Conservation (phyloP, 1,140 invertebrate genomes). For the Drosophila willistoni region DNA sequence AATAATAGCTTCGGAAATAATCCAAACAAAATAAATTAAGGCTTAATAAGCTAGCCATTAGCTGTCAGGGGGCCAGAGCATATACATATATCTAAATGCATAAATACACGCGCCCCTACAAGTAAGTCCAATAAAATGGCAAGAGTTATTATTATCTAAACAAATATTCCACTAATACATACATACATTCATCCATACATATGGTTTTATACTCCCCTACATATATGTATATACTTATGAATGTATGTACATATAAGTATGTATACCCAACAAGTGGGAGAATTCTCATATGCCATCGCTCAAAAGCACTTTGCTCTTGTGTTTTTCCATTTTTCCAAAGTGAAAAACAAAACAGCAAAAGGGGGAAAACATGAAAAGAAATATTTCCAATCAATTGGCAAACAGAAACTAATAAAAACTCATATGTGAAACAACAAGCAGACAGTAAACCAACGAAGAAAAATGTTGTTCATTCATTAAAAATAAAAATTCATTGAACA, state of each 20-base stretch:
- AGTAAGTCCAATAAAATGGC: conserved; percentile 60
- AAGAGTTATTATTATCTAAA: conserved; percentile 75
- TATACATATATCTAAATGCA: conserved; percentile 67
- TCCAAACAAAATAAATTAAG: conserved; percentile 77
- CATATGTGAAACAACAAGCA: conserved; percentile 51
- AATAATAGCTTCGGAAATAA: conserved; percentile 57
- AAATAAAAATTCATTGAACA: conserved; percentile 77
- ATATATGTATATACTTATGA: background rate
- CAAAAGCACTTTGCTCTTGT: conserved; percentile 49
- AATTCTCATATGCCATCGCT: conserved; percentile 65
- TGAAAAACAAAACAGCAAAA: conserved; percentile 42
- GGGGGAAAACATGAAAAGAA: conserved; percentile 77
- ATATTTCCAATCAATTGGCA: conserved; percentile 81
- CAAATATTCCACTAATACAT: conserved; percentile 32
- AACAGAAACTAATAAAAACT: conserved; percentile 76
- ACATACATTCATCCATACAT: background rate
- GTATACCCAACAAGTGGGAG: conserved; percentile 13
- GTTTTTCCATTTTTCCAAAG: conserved; percentile 38
- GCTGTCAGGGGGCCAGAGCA: conserved; percentile 60
- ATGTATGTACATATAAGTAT: background rate
- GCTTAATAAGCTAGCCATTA: conserved; percentile 75
- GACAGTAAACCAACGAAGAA: conserved; percentile 47
- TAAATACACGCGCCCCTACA: conserved; percentile 36
- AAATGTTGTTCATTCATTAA: conserved; percentile 80
- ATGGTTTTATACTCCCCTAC: background rate